Conservation (phyloP, 2,113 vertebrate species). For the Physeter macrocephalus region DNA sequence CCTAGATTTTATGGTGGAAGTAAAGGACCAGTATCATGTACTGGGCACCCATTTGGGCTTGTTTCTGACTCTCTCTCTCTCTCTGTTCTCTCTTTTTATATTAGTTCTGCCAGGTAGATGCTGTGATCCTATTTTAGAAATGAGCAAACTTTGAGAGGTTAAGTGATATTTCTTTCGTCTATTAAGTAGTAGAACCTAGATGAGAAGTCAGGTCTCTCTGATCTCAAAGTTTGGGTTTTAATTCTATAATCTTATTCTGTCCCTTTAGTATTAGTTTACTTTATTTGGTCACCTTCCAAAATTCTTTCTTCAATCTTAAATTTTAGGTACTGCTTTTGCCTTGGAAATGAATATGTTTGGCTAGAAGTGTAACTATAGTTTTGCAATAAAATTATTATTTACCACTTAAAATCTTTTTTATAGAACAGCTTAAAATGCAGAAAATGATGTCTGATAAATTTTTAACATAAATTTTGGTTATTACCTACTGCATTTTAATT, state of each 20-base stretch:
- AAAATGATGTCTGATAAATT: background rate
- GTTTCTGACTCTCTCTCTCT: background rate
- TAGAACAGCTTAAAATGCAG: background rate
- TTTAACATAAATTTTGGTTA: background rate
- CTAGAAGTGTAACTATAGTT: background rate
- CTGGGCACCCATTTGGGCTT: background rate
- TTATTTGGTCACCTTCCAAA: background rate
- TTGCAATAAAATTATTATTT: conserved; percentile 10
- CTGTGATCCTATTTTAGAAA: background rate
- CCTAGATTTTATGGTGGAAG: background rate
- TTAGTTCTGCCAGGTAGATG: background rate
- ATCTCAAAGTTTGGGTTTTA: background rate
- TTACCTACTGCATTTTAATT: background rate
- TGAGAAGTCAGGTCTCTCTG: background rate
- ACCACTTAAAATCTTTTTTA: background rate
- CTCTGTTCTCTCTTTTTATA: background rate
- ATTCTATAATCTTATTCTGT: background rate
- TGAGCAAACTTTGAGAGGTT: background rate
- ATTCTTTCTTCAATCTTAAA: background rate
- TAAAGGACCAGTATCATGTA: background rate
- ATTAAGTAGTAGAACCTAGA: background rate
- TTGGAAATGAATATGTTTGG: background rate
- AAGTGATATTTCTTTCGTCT: background rate
- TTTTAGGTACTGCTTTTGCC: background rate
- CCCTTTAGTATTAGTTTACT: background rate